phyloP scores from a whole-genome alignment of 2,888 invertebrate species.

The Tortricodes alternella region DNA sequence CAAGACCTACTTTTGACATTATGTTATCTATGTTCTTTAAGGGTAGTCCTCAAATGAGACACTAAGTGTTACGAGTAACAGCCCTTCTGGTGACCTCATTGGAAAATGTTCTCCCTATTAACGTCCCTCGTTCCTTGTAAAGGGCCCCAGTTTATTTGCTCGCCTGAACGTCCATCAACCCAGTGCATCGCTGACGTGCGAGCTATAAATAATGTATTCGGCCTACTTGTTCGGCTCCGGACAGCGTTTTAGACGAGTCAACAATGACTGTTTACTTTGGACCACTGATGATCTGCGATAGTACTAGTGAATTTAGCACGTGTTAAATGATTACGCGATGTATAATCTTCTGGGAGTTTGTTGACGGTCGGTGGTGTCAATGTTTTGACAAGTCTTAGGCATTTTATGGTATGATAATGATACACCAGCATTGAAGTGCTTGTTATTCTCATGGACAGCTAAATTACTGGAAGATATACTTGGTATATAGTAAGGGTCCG shows the following conservation, averaged over 20 bases:
- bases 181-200: constrained; percentile 49
- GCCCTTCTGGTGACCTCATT: not conserved
- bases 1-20: too few species aligned
- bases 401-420: too few species aligned
- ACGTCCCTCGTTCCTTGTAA: not conserved
- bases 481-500: too few species aligned
- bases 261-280: constrained; percentile 24
- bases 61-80: not conserved
- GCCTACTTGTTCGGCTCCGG: constrained; percentile 55
- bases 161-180: constrained; percentile 28
- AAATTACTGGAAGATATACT: too few species aligned
- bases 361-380: too few species aligned
- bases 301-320: not conserved
- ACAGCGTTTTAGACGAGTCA: constrained; percentile 18
- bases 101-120: not conserved
- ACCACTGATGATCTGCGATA: constrained; percentile 14
- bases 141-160: constrained; percentile 6
- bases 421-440: too few species aligned
- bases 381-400: too few species aligned
- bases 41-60: too few species aligned
- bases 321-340: not conserved
- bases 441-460: too few species aligned
- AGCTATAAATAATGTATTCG: constrained; percentile 74
- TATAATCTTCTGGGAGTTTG: too few species aligned
- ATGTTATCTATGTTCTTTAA: too few species aligned